Base-by-base conservation (phyloP, 2,888 invertebrate species). In the Merodon equestris region DNA sequence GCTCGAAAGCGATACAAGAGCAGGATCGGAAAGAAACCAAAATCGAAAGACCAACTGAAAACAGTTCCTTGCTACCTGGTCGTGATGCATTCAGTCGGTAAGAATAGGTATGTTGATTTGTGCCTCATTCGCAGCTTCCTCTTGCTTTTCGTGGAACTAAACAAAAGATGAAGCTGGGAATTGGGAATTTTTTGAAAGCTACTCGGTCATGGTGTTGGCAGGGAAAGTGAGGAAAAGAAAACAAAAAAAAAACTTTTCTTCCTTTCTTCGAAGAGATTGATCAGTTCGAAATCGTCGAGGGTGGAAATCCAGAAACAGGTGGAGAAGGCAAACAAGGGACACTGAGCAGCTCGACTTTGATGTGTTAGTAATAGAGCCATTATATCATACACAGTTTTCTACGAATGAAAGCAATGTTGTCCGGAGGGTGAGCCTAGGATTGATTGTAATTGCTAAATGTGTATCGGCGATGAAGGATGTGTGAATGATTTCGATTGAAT, bases 161-260 rank as follows among this genome's bases (percentile, higher is more conserved):
- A 73, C 58, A 73, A 73, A 79, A 73, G 68, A 73, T 73, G 73
- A 79, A 79, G 63, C 36, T 42, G 68, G 77, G 60, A 54, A 48
- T 60, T 54, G 79, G 67, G 68, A 64, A 74, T 74, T 54, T 56
- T 68, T 74, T 54, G 64, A 53, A 63, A 60, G 64, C 54, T 74
- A 79, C 68, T 73, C 74, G 50, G 73, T 79, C 77, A 67, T 73
- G 51, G 56, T 27, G 57, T 68, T 77, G 61, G 73, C 67, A 77
- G 27, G 27, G 27, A 27, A 27, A 27, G 27, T 27, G 27, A 27
- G n/a, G n/a, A n/a, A n/a, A n/a, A n/a, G n/a, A n/a, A n/a, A n/a
- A 67, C 60, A 61, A 47, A 61, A 72, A 77, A 57, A 53, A 73
- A 63, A 40, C 51, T 73, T 42, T 51, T 64, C 19, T 7, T 27